phyloP scores from a whole-genome alignment of 2,113 vertebrate genomes.

The Myotis yumanensis region DNA sequence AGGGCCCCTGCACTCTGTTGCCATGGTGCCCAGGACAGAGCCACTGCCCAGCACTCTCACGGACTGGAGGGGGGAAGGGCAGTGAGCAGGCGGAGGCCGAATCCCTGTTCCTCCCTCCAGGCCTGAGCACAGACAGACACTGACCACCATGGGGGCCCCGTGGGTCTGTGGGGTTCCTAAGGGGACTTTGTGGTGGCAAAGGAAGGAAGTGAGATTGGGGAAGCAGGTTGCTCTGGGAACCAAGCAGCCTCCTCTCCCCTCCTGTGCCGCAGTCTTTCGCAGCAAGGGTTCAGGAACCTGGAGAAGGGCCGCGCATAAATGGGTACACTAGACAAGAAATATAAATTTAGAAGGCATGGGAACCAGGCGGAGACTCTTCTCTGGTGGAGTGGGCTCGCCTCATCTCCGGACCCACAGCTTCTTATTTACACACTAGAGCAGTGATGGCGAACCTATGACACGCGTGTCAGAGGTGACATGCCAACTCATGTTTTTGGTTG shows the following conservation, averaged over 20 bases:
- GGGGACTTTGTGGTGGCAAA: not conserved
- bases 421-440: too few relatives aligned
- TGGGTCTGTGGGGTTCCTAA: not conserved
- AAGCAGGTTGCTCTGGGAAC: not conserved
- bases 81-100: fast-evolving
- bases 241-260: not conserved
- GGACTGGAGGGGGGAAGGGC: not conserved
- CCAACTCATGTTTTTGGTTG: too few relatives aligned
- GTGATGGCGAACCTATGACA: too few relatives aligned
- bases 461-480: too few relatives aligned
- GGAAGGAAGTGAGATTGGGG: not conserved
- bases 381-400: too few relatives aligned
- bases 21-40: not conserved
- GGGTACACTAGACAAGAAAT: too few relatives aligned
- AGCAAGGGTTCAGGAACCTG: too few relatives aligned
- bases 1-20: not conserved
- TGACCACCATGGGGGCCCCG: not conserved
- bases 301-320: too few relatives aligned
- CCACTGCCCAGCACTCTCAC: not conserved
- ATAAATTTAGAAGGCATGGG: too few relatives aligned
- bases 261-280: too few relatives aligned
- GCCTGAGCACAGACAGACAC: not conserved
- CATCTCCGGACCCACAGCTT: too few relatives aligned
- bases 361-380: too few relatives aligned
- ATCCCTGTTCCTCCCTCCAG: fast-evolving